phyloP scores from a whole-genome alignment of 2,888 invertebrate genomes.

The Epinotia ramella region DNA sequence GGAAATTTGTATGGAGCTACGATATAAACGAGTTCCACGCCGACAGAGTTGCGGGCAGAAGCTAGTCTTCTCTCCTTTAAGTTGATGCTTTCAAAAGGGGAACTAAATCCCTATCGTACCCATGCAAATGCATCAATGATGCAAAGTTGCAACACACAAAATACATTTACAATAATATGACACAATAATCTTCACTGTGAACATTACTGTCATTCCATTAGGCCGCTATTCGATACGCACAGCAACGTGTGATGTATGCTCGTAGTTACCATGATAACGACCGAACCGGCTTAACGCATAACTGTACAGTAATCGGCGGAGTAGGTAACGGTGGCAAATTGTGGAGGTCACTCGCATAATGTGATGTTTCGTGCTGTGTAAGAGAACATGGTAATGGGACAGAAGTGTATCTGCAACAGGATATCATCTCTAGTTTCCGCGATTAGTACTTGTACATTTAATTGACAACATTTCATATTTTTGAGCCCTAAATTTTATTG shows the following conservation, averaged over 20 bases:
- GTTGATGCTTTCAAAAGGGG: too few relatives aligned
- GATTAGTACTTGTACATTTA: too few relatives aligned
- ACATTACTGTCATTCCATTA: constrained; percentile 15
- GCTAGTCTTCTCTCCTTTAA: too few relatives aligned
- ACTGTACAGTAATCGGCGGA: constrained; percentile 43
- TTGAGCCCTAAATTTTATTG: too few relatives aligned
- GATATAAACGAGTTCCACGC: too few relatives aligned
- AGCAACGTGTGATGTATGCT: constrained; percentile 18
- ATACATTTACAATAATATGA: background rate
- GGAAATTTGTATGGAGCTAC: too few relatives aligned
- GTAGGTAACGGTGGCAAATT: constrained; percentile 46
- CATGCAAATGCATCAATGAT: background rate
- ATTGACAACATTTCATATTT: too few relatives aligned
- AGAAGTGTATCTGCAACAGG: background rate
- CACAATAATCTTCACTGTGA: background rate
- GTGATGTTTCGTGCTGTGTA: constrained; percentile 14
- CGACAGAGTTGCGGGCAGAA: too few relatives aligned
- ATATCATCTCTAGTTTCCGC: background rate
- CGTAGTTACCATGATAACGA: background rate
- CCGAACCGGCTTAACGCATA: constrained; percentile 33
- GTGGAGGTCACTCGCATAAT: constrained; percentile 45
- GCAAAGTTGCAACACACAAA: background rate
- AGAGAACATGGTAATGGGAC: background rate
- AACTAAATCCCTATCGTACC: too few relatives aligned
- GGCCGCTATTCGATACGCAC: constrained; percentile 6